A percentile compares a stretch with the other conserved stretches of the same genome.
Evolutionary conservation across 2,113 vertebrate genomes (phyloP).

Genomic region (Gallinago media): DNA sequence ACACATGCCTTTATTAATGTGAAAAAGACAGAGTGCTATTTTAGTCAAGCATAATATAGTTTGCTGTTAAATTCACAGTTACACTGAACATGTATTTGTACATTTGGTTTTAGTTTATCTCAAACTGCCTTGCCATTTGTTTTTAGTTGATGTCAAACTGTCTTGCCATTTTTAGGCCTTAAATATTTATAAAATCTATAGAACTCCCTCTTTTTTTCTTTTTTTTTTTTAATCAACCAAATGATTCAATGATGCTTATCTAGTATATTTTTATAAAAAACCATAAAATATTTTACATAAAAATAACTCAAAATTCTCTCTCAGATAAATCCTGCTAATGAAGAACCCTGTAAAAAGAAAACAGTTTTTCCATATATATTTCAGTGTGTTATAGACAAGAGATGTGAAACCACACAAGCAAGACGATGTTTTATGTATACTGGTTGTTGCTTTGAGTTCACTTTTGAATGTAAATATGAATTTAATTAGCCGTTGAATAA

Average conservation of each 20-base stretch:
- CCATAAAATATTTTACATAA: not conserved
- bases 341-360: not conserved
- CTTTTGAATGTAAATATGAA: not conserved
- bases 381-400: not conserved
- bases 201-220: not conserved
- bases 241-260: not conserved
- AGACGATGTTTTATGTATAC: not conserved
- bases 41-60: slow-evolving; percentile 2
- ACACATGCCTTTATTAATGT: not conserved
- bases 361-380: not conserved
- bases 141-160: slow-evolving; percentile 26
- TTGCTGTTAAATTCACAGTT: slow-evolving; percentile 41
- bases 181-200: slow-evolving; percentile 37
- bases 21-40: slow-evolving; percentile 13
- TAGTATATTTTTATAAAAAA: not conserved
- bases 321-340: not conserved
- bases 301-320: not conserved
- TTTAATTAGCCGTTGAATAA: not conserved
- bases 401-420: not conserved
- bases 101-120: slow-evolving; percentile 62
- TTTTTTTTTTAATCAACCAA: not conserved
- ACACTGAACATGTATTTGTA: slow-evolving; percentile 15
- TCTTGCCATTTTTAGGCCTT: slow-evolving; percentile 28
- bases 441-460: not conserved
- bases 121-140: slow-evolving; percentile 24